These are phyloP conservation scores for Hydraecia micacea DNA, from an alignment of 2,888 invertebrate genomes.

Conservation along the genomic window DNA sequence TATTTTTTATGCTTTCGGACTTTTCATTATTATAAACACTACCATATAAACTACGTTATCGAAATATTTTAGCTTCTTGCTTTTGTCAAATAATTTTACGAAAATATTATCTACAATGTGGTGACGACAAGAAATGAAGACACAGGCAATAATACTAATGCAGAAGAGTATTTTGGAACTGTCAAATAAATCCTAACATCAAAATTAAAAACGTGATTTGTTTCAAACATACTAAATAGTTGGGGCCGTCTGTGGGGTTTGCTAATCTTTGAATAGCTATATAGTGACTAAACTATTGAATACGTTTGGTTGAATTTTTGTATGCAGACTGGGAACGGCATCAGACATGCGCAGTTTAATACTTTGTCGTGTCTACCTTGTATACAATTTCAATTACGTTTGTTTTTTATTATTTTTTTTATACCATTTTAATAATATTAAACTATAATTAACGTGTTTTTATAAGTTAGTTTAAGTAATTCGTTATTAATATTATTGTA, in stretches of 20 bases:
- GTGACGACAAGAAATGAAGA: not conserved
- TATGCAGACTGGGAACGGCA: not conserved
- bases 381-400: not conserved
- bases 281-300: not conserved
- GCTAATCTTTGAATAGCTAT: not conserved
- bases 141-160: too few species aligned
- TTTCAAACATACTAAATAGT: not conserved
- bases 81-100: not conserved
- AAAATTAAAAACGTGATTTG: not conserved
- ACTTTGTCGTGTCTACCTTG: not conserved
- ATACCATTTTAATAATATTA: slow-evolving; percentile 8
- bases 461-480: slow-evolving; percentile 41
- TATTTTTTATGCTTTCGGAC: not conserved
- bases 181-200: not conserved
- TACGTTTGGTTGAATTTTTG: not conserved
- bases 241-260: too few species aligned
- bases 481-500: slow-evolving; percentile 59
- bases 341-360: not conserved
- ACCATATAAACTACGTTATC: not conserved
- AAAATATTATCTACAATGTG: not conserved
- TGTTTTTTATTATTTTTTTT: not conserved
- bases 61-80: not conserved
- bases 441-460: slow-evolving; percentile 29
- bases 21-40: not conserved
- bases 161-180: too few species aligned